Evolutionary conservation across 2,113 vertebrate species (phyloP), one percentile per base, ranked within the genome.

Genomic region (Upupa epops): DNA sequence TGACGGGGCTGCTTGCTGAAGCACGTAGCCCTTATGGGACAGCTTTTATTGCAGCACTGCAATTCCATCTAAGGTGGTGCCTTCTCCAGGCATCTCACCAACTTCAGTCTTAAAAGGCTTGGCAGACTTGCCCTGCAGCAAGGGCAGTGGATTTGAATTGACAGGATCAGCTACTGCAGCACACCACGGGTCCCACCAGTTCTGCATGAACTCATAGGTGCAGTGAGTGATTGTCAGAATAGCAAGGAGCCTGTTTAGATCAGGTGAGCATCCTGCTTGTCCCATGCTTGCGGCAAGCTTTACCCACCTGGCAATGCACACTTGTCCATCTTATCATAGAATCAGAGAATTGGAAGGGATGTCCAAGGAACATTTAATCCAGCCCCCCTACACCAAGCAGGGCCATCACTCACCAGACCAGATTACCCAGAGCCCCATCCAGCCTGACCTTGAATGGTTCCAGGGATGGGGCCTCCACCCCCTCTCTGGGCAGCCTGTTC

Each of bases 121-220:
- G 3, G 5, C 45, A 13, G 36, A 7, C 25, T 61, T 32, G 29
- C 37, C 36, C 72, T 15, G 55, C 31, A 28, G 29, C 73, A 11
- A 13, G 21, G 14, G 40, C 60, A 36, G 56, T 1, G 1, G 14
- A 25, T 52, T 58, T 7, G 8, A 34, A 11, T 46, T 59, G 25
- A 13, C 8, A 0, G 17, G 21, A 7, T 42, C 34, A 49, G 19
- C 37, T 32, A 3, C 36, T 1, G 2, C 2, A 20, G 22, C 51
- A 15, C 16, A 1, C 8, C 24, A 2, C 17, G 80, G 37, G 13
- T 26, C 51, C 66, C 55, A 24, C n/a, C 17, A 17, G 3, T 20
- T 48, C 36, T 73, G 36, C 9, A 18, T 40, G 29, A 51, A 54
- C 69, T 52, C 13, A 6, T 26, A 15, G 40, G 7, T 31, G 6